These are phyloP conservation scores for Caenorhabditis japonica DNA, from an alignment of 2,888 invertebrate species.

Conservation along the genomic window DNA sequence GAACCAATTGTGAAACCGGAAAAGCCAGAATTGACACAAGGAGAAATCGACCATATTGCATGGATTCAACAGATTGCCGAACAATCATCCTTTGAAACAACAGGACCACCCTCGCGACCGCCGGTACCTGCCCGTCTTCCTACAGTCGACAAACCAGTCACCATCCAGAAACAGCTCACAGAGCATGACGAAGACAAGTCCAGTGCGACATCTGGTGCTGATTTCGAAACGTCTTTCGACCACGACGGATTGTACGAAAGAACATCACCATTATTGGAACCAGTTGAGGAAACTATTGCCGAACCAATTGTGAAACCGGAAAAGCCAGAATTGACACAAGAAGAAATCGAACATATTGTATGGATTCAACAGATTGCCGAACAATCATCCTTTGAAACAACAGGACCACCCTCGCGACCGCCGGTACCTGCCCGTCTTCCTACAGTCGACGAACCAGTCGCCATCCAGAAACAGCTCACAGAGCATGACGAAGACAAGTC, in stretches of 20 bases:
- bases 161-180: too few species aligned
- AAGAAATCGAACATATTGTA: conserved; percentile 34
- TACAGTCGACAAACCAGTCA: too few species aligned
- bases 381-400: conserved; percentile 13
- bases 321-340: conserved; percentile 20
- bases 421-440: background rate
- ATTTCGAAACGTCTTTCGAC: conserved; percentile 16
- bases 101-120: too few species aligned
- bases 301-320: background rate
- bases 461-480: background rate
- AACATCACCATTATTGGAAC: conserved; percentile 18
- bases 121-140: too few species aligned
- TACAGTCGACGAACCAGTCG: background rate
- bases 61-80: too few species aligned
- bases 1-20: too few species aligned
- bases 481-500: conserved; percentile 1
- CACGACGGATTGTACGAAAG: conserved; percentile 6
- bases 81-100: too few species aligned
- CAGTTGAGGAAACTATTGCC: conserved; percentile 4
- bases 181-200: too few species aligned
- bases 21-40: too few species aligned
- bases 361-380: conserved; percentile 25
- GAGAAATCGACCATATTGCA: too few species aligned
- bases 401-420: conserved; percentile 2
- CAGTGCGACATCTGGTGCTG: conserved; percentile 15